Evolutionary conservation across 2,888 invertebrate species (phyloP).

Genomic region (Cylloceria caligata): DNA sequence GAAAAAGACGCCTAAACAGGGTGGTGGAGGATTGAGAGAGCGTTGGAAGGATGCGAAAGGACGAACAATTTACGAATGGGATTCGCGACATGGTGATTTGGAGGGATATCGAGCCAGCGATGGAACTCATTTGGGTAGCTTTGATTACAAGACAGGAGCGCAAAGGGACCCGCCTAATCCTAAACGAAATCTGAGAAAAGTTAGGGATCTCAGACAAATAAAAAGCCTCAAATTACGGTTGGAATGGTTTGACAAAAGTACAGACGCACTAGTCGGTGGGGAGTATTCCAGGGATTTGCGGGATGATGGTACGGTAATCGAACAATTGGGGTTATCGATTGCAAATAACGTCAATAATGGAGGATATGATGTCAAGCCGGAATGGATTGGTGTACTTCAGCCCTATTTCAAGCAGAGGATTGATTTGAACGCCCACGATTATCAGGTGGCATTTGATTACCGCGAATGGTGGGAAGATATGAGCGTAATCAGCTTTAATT

Average conservation of each 20-base stretch:
- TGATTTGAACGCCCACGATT: neutral
- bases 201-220: neutral
- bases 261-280: neutral
- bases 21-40: neutral
- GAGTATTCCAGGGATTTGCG: conserved; percentile 6
- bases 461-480: conserved; percentile 27
- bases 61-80: neutral
- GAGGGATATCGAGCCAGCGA: conserved; percentile 2
- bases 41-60: conserved; percentile 15
- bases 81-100: neutral
- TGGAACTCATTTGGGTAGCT: conserved; percentile 6
- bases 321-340: conserved; percentile 15
- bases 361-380: neutral
- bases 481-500: conserved; percentile 12
- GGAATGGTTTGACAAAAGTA: conserved; percentile 10
- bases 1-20: neutral
- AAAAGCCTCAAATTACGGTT: neutral
- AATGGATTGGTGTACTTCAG: conserved; percentile 2
- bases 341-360: conserved; percentile 8
- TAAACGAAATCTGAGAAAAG: neutral
- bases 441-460: conserved; percentile 13
- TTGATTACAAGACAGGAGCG: neutral
- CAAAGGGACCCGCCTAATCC: neutral
- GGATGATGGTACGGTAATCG: conserved; percentile 6
- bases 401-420: conserved; percentile 9